Base-by-base conservation (phyloP, 2,113 vertebrate species). In the Paralichthys olivaceus region DNA sequence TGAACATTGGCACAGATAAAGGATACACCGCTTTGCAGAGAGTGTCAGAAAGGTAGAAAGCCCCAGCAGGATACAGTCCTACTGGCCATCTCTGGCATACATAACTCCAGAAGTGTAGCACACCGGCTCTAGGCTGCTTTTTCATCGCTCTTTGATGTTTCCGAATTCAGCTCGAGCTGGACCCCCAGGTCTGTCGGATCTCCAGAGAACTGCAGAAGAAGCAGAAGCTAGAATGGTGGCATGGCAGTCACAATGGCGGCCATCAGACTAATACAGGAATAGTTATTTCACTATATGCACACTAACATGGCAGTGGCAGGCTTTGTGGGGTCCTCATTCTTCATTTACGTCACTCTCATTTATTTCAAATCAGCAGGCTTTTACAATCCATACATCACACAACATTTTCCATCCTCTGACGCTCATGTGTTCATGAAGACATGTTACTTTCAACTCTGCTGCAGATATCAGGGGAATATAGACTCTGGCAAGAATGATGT, bases 151-250 rank as follows among this genome's bases (percentile, higher is more conserved):
- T 69, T 79, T 26, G 53, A 43, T 58, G 69, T 73, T 74, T 74
- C 63, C 67, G 66, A 71, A 65, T 68, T 53, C 68, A 96, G 97
- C 94, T 96, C 79, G 87, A 95, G 82, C 93, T 95, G 85, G 95
- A 97, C 88, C 94, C 96, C 69, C 95, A 86, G 82, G 25, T 49
- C 54, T n/a, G 64, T 0, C 94, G 95, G 75, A 92, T 91, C 49
- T 90, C 94, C 3, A 77, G 92, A 72, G 96, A 96, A 67, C 43
- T 86, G 4, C 90, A 90, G 23, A 93, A 87, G 79, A 96, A 94
- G 76, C 95, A 95, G 68, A 96, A 94, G 91, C 60, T 95, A 63
- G 94, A 96, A 78, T 19, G 47, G 95, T 1, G 92, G 96, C 66
- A 88, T 94, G 84, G 94, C 94, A 15, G 81, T 25, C 37, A 88